Percentiles rank a stretch among this genome's conserved stretches.
Evolutionary conservation across 2,113 vertebrate genomes (phyloP).

Genomic region (Oncorhynchus keta): DNA sequence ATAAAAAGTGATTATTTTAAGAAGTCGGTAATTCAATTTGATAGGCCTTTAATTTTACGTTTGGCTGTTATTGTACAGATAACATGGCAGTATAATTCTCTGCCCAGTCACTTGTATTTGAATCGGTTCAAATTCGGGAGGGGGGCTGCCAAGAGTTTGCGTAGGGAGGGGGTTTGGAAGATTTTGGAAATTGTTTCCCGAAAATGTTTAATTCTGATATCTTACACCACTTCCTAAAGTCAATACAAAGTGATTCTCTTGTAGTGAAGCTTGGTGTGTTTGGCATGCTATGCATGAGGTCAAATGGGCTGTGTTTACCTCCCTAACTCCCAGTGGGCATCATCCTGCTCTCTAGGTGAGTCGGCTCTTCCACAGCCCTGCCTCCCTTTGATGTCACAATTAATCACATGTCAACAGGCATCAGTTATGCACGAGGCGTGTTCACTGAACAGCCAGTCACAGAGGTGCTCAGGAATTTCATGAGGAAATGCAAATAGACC

Average conservation of each 20-base stretch:
- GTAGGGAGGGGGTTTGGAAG: too few relatives aligned
- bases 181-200: too few relatives aligned
- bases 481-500: not conserved
- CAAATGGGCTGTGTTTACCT: slow-evolving; percentile 46
- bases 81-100: not conserved
- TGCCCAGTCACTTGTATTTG: not conserved
- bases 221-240: not conserved
- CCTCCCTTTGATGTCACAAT: slow-evolving; percentile 14
- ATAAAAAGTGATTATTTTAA: not conserved
- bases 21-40: not conserved
- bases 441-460: not conserved
- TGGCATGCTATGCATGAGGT: not conserved
- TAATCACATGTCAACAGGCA: slow-evolving; percentile 8
- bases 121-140: too few relatives aligned
- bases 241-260: not conserved
- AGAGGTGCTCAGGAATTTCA: slow-evolving; percentile 2
- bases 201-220: too few relatives aligned
- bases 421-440: slow-evolving; percentile 29
- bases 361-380: not conserved
- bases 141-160: not conserved
- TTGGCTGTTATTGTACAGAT: not conserved
- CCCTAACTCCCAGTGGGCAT: slow-evolving; percentile 26
- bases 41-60: not conserved
- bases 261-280: not conserved
- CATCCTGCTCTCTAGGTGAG: not conserved